These are phyloP conservation scores for Plecotus auritus DNA, from an alignment of 2,113 vertebrate genomes.

Conservation along the genomic window DNA sequence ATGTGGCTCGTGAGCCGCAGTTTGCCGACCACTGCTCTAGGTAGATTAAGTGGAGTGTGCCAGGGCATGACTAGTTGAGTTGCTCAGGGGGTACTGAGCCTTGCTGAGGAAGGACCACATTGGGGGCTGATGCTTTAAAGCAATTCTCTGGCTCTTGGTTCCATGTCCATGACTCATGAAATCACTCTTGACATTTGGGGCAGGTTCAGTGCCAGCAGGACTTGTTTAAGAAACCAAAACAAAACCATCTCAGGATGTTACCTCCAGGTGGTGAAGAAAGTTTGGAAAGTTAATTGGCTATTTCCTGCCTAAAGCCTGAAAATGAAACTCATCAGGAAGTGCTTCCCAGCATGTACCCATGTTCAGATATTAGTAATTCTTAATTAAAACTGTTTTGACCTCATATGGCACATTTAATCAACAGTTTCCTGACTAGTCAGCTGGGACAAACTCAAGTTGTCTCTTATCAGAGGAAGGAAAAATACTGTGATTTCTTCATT, in stretches of 20 bases:
- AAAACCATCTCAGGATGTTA: background rate
- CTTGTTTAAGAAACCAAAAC: background rate
- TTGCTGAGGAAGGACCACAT: background rate
- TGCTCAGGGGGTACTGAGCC: background rate
- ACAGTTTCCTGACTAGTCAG: background rate
- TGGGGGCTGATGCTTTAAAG: background rate
- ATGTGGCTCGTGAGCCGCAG: too few relatives aligned
- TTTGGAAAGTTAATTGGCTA: conserved; percentile 45
- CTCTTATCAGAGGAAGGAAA: background rate
- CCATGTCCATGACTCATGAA: background rate
- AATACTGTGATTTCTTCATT: background rate
- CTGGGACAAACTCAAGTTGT: background rate
- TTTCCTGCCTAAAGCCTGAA: conserved; percentile 26
- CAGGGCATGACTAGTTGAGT: background rate
- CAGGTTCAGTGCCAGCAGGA: background rate
- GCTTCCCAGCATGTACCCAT: background rate
- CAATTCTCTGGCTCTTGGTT: background rate
- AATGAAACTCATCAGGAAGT: conserved; percentile 16
- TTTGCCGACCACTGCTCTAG: background rate
- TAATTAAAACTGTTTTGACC: conserved; percentile 23
- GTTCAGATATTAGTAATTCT: conserved; percentile 23
- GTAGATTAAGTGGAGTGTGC: background rate
- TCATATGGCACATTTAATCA: conserved; percentile 12
- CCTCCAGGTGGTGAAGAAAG: background rate
- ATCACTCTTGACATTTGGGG: conserved; percentile 9